Conservation (phyloP, 2,888 invertebrate species). For the Erebia ligea region DNA sequence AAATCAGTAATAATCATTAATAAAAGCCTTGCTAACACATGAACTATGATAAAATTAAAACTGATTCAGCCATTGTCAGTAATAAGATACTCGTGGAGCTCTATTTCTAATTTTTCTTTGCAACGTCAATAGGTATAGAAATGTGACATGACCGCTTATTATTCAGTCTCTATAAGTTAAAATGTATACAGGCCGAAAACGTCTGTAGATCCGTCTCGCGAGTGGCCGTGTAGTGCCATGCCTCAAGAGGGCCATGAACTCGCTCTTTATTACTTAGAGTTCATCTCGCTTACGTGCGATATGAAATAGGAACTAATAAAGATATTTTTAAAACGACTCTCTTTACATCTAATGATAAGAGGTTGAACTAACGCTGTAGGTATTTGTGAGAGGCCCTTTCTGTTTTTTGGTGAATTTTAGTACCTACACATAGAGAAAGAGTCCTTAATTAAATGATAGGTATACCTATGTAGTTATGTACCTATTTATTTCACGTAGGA, state of each 20-base stretch:
- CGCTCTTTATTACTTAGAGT: conserved; percentile 70
- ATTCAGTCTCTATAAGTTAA: conserved; percentile 39
- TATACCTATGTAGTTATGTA: too few species aligned
- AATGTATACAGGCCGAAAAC: conserved; percentile 49
- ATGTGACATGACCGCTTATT: conserved; percentile 38
- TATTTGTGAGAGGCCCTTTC: not conserved
- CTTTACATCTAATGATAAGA: conserved; percentile 26
- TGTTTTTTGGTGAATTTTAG: too few species aligned
- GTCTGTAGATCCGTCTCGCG: conserved; percentile 52
- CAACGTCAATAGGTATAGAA: conserved; percentile 29
- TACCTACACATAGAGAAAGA: too few species aligned
- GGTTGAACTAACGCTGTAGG: not conserved
- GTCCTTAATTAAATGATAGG: too few species aligned
- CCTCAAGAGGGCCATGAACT: conserved; percentile 73
- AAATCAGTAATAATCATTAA: not conserved
- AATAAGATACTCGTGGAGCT: conserved; percentile 21
- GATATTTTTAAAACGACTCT: conserved; percentile 33
- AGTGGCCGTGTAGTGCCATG: conserved; percentile 51
- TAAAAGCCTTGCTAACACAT: too few species aligned
- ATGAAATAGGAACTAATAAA: conserved; percentile 44
- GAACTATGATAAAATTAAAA: not conserved
- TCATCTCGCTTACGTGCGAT: conserved; percentile 61
- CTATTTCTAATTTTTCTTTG: conserved; percentile 18
- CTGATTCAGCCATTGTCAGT: conserved; percentile 16
- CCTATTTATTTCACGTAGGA: too few species aligned